These are phyloP conservation scores for Calliphora vicina DNA, from an alignment of 1,140 invertebrate genomes.

Conservation along the genomic window DNA sequence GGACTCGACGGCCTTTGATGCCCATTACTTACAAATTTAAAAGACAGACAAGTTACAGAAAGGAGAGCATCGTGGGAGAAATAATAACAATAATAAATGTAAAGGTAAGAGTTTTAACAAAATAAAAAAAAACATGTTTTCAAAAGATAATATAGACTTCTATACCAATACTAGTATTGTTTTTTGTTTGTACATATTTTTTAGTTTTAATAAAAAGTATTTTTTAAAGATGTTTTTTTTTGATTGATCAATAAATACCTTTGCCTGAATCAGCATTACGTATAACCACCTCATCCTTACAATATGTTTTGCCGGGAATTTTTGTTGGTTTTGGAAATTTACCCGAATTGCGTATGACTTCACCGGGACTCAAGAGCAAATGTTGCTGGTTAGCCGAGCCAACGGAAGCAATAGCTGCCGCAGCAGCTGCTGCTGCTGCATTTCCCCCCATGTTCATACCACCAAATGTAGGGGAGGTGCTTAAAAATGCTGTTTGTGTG, in stretches of 20 bases:
- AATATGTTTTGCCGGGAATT: conserved; percentile 89
- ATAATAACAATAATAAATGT: conserved; percentile 15
- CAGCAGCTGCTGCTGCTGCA: conserved; percentile 54
- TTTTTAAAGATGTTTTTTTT: neutral
- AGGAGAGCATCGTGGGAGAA: conserved; percentile 23
- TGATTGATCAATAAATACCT: conserved; percentile 68
- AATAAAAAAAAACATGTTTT: neutral
- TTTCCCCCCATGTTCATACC: conserved; percentile 32
- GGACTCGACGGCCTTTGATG: conserved; percentile 95
- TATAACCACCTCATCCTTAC: conserved; percentile 93
- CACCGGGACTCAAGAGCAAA: conserved; percentile 75
- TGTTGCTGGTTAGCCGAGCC: conserved; percentile 60
- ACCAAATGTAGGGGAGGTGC: conserved; percentile 63
- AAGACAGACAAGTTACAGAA: conserved; percentile 25
- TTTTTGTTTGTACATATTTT: neutral
- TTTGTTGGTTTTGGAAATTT: conserved; percentile 89
- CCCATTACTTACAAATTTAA: conserved; percentile 87
- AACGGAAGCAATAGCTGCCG: conserved; percentile 58
- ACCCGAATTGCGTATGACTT: conserved; percentile 85
- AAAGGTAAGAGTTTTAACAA: neutral
- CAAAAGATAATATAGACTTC: neutral
- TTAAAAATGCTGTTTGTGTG: conserved; percentile 55
- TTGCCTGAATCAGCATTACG: conserved; percentile 93
- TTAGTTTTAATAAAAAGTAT: neutral
- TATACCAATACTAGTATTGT: neutral